Conservation (phyloP, 2,113 vertebrate genomes). For the Epinephelus fuscoguttatus region DNA sequence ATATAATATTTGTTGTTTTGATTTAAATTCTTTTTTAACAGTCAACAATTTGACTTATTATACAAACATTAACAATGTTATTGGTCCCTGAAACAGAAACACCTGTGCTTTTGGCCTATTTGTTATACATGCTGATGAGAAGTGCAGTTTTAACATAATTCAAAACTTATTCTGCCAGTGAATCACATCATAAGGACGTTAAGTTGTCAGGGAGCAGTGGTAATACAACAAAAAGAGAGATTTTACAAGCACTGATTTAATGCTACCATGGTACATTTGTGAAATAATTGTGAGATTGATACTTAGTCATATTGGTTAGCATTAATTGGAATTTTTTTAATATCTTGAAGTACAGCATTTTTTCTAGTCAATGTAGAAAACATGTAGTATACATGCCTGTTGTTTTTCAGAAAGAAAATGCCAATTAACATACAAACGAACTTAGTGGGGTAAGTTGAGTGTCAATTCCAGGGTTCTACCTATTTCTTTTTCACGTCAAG, state of each 20-base stretch:
- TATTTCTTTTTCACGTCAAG: conserved; percentile 70
- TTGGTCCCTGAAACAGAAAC: not conserved
- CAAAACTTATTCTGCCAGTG: not conserved
- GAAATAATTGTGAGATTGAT: conserved; percentile 24
- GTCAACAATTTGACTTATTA: not conserved
- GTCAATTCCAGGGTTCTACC: conserved; percentile 78
- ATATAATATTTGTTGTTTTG: not conserved
- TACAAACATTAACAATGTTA: not conserved
- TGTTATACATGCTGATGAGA: not conserved
- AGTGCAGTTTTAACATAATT: not conserved
- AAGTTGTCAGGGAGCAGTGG: not conserved
- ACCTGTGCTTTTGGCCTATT: conserved; percentile 1
- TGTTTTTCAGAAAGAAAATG: conserved; percentile 89
- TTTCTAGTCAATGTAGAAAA: conserved; percentile 75
- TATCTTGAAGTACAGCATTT: conserved; percentile 45
- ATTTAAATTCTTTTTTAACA: not conserved
- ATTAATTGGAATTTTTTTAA: conserved; percentile 30
- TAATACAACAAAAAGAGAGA: not conserved
- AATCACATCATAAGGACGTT: not conserved
- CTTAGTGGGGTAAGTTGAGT: conserved; percentile 86
- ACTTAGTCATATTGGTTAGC: conserved; percentile 25
- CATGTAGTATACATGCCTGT: conserved; percentile 83
- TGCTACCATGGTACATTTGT: conserved; percentile 12
- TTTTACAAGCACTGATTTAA: not conserved
- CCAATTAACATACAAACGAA: conserved; percentile 87